These are phyloP conservation scores for Nudaria mundana DNA, from an alignment of 2,888 invertebrate species.

Conservation along the genomic window DNA sequence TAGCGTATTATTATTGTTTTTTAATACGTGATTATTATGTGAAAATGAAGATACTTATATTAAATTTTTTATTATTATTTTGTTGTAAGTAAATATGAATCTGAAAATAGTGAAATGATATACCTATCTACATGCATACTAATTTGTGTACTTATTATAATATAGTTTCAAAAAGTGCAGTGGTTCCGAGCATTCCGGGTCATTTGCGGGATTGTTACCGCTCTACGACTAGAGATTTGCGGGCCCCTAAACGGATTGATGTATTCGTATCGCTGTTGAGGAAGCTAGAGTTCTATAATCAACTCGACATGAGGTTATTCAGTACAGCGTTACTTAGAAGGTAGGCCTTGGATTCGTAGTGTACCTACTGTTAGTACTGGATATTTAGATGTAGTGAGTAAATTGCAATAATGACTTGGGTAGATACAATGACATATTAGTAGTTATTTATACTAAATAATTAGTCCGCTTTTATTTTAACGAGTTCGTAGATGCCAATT, in stretches of 20 bases:
- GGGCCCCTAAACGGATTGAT: conserved; percentile 80
- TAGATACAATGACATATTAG: too few species aligned
- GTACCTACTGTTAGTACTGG: background rate
- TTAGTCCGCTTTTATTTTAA: too few species aligned
- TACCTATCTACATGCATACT: background rate
- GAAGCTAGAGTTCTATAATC: conserved; percentile 80
- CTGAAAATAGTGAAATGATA: background rate
- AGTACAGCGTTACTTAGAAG: conserved; percentile 80
- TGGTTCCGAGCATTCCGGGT: conserved; percentile 76
- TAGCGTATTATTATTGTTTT: conserved; percentile 30
- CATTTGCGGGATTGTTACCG: conserved; percentile 82
- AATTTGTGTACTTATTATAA: conserved; percentile 2
- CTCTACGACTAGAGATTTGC: conserved; percentile 63
- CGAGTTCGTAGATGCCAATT: too few species aligned
- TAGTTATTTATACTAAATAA: too few species aligned
- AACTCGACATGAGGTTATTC: conserved; percentile 78
- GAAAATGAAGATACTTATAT: conserved; percentile 39
- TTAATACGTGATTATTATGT: conserved; percentile 29
- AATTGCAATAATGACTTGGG: too few species aligned
- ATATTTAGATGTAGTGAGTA: too few species aligned
- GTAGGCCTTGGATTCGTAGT: conserved; percentile 48
- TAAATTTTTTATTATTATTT: conserved; percentile 32
- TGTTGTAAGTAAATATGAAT: conserved; percentile 47
- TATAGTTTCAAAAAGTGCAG: conserved; percentile 48
- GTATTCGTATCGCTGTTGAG: conserved; percentile 82